phyloP scores from a whole-genome alignment of 2,888 invertebrate species.

The Gerris lacustris region DNA sequence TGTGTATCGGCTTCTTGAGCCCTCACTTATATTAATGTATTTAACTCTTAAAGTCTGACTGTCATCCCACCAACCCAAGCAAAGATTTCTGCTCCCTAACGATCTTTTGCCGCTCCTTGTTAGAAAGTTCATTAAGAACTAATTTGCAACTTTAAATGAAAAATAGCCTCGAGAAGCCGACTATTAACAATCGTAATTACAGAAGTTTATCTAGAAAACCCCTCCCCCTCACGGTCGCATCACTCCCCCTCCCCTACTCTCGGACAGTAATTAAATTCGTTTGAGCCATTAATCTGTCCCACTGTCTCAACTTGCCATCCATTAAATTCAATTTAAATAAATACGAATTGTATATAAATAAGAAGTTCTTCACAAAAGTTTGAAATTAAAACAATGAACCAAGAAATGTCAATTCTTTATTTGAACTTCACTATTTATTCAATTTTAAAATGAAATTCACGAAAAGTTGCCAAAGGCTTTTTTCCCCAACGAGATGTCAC shows the following conservation, averaged over 20 bases:
- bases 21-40: neutral
- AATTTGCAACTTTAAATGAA: constrained; percentile 3
- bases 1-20: too few species aligned
- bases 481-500: too few species aligned
- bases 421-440: too few species aligned
- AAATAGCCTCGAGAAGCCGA: neutral
- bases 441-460: too few species aligned
- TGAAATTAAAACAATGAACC: too few species aligned
- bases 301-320: neutral
- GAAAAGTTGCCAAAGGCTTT: too few species aligned
- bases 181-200: constrained; percentile 5
- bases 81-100: neutral
- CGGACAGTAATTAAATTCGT: constrained; percentile 3
- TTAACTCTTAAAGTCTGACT: neutral
- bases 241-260: neutral
- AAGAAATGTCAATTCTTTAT: too few species aligned
- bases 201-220: neutral
- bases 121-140: constrained; percentile 5
- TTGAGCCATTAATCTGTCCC: neutral
- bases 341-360: too few species aligned
- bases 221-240: neutral
- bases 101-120: neutral
- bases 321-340: neutral
- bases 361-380: too few species aligned
- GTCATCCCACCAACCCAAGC: too few species aligned